A percentile compares a stretch with the other conserved stretches of the same genome.
These are phyloP conservation scores for Vireo griseus DNA, from an alignment of 2,797 vertebrate species.

Conservation along the genomic window DNA sequence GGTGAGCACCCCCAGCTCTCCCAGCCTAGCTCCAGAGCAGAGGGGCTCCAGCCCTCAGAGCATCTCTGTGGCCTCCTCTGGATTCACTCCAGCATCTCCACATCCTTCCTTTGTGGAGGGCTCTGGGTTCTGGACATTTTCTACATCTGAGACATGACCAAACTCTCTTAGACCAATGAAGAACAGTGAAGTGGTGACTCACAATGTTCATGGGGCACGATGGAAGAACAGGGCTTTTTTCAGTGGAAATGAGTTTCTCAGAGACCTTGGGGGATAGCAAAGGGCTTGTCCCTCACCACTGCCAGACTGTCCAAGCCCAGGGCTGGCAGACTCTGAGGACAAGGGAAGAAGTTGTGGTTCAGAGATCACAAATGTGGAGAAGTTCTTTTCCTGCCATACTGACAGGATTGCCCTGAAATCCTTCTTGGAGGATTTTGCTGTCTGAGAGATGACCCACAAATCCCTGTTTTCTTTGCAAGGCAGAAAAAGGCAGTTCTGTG, in stretches of 20 bases:
- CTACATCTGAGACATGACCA: rapidly evolving
- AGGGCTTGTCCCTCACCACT: not conserved
- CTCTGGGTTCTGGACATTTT: not conserved
- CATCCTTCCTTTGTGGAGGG: not conserved
- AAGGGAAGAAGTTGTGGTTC: not conserved
- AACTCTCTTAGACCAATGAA: rapidly evolving
- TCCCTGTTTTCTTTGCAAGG: not conserved
- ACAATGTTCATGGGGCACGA: rapidly evolving
- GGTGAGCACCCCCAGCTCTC: rapidly evolving
- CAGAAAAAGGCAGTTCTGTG: not conserved
- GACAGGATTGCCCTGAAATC: not conserved
- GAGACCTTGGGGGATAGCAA: not conserved
- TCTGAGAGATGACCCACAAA: not conserved
- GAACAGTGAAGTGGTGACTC: not conserved
- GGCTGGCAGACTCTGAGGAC: too few relatives aligned
- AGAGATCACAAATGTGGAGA: not conserved
- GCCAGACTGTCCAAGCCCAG: not conserved
- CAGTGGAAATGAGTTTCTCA: not conserved
- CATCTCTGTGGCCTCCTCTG: rapidly evolving
- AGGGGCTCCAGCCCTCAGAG: not conserved
- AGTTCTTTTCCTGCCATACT: not conserved
- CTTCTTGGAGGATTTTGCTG: not conserved
- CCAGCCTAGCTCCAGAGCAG: not conserved
- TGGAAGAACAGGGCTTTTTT: not conserved
- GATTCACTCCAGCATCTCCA: not conserved